A percentile compares a stretch with the other conserved stretches of the same genome.
phyloP scores from a whole-genome alignment of 2,888 invertebrate species.

The Megamerina dolium region DNA sequence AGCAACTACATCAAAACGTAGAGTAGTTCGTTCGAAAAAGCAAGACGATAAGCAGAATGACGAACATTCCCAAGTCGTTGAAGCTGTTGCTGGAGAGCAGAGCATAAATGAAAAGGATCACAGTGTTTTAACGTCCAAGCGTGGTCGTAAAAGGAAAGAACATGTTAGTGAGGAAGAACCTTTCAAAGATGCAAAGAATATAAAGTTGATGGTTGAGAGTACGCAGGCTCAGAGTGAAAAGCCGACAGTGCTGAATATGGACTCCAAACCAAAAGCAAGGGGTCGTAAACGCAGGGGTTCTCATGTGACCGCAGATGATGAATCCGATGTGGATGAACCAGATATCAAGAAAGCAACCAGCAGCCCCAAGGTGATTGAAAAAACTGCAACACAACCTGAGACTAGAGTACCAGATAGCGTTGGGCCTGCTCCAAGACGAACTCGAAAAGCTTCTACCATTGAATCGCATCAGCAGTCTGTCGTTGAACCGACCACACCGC shows the following conservation, averaged over 20 bases:
- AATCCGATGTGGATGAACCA: neutral
- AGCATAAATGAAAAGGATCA: no score
- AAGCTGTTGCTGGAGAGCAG: no score
- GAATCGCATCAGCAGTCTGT: conserved; percentile 5
- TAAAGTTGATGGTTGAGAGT: no score
- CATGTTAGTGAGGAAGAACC: conserved; percentile 9
- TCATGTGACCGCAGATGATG: neutral
- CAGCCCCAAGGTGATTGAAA: neutral
- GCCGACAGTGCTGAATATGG: no score
- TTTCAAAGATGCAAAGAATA: no score
- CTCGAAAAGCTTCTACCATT: conserved; percentile 20
- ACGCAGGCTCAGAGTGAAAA: no score
- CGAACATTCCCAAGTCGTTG: no score
- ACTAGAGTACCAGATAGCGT: no score
- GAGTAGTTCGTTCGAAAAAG: no score
- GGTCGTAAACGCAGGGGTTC: conserved; percentile 4
- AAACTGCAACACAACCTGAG: conserved; percentile 3
- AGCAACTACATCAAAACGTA: neutral
- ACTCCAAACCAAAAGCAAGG: no score
- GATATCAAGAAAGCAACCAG: neutral
- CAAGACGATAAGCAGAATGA: no score
- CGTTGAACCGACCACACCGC: conserved; percentile 3
- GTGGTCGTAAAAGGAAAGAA: conserved; percentile 12
- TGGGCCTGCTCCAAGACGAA: conserved; percentile 12
- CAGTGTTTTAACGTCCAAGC: conserved; percentile 5